Percentiles rank a stretch among this genome's conserved stretches.
These are phyloP conservation scores for Drosophila albomicans DNA, from an alignment of 1,140 invertebrate species.

Conservation along the genomic window DNA sequence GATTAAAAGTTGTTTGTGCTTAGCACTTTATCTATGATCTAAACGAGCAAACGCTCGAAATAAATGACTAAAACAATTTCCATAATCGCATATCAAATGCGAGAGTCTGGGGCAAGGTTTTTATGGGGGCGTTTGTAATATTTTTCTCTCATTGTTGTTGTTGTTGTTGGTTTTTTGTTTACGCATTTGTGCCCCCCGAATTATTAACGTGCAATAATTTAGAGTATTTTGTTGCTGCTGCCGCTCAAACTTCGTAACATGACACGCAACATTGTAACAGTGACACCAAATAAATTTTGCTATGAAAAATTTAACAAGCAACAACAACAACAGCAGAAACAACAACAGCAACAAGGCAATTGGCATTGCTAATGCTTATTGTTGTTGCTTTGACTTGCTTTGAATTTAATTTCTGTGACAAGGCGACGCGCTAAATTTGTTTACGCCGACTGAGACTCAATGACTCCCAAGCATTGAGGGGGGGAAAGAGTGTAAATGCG, in stretches of 20 bases:
- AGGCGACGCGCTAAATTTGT: slow-evolving; percentile 76
- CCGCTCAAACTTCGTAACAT: slow-evolving; percentile 41
- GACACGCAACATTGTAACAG: slow-evolving; percentile 69
- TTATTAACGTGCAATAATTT: slow-evolving; percentile 24
- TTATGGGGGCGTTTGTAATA: slow-evolving; percentile 20
- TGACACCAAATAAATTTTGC: slow-evolving; percentile 71
- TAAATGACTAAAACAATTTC: slow-evolving; percentile 54
- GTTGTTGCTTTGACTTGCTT: slow-evolving; percentile 54
- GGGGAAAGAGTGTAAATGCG: slow-evolving; percentile 24
- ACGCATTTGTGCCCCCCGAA: slow-evolving; percentile 46
- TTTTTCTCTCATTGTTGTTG: too few species aligned
- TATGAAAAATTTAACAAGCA: slow-evolving; percentile 47
- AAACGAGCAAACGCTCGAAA: neutral
- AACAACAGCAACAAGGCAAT: slow-evolving; percentile 42
- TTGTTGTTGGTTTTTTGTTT: slow-evolving; percentile 29
- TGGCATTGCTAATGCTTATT: slow-evolving; percentile 53
- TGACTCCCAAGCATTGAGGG: slow-evolving; percentile 50
- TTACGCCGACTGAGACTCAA: slow-evolving; percentile 61
- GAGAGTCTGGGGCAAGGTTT: slow-evolving; percentile 7
- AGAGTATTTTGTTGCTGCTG: slow-evolving; percentile 5
- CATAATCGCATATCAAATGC: slow-evolving; percentile 62
- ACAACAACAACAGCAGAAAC: slow-evolving; percentile 28
- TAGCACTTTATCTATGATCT: slow-evolving; percentile 1
- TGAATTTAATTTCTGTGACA: slow-evolving; percentile 68
- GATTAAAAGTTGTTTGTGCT: neutral